Conservation (phyloP, 2,888 invertebrate genomes). For the Drosophila koepferae region DNA sequence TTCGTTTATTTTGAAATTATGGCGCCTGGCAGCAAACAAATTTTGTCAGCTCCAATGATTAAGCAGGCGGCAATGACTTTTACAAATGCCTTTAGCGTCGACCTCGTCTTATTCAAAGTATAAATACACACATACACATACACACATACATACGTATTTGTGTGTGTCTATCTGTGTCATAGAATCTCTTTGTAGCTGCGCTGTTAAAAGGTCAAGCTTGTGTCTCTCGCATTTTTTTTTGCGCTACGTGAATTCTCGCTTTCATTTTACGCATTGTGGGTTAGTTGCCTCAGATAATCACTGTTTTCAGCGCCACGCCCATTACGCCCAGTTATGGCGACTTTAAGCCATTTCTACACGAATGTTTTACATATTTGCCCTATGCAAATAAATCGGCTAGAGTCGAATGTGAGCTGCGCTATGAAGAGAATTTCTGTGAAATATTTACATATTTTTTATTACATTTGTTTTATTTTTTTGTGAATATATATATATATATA, state of each 20-base stretch:
- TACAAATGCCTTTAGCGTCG: slow-evolving; percentile 38
- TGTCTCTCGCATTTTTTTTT: slow-evolving; percentile 38
- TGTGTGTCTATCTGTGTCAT: slow-evolving; percentile 11
- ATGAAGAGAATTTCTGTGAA: background rate
- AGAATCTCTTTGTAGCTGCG: slow-evolving; percentile 4
- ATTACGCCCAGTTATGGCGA: slow-evolving; percentile 46
- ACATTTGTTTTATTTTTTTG: background rate
- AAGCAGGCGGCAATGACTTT: slow-evolving; percentile 60
- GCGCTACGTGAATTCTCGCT: slow-evolving; percentile 45
- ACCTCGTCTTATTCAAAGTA: slow-evolving; percentile 29
- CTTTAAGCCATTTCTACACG: slow-evolving; percentile 52
- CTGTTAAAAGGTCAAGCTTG: slow-evolving; percentile 49
- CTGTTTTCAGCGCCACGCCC: slow-evolving; percentile 23
- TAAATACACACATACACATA: slow-evolving; percentile 4
- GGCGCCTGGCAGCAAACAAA: slow-evolving; percentile 49
- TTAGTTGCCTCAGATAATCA: slow-evolving; percentile 38
- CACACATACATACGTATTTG: slow-evolving; percentile 9
- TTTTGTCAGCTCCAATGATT: slow-evolving; percentile 58
- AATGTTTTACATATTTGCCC: slow-evolving; percentile 73
- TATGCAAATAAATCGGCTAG: slow-evolving; percentile 19
- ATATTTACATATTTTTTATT: background rate
- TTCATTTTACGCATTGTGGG: slow-evolving; percentile 35
- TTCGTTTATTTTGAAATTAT: slow-evolving; percentile 64
- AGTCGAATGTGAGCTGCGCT: slow-evolving; percentile 20
- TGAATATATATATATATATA: background rate